These are phyloP conservation scores for Aldabrachelys gigantea DNA, from an alignment of 2,113 vertebrate species.

Conservation along the genomic window DNA sequence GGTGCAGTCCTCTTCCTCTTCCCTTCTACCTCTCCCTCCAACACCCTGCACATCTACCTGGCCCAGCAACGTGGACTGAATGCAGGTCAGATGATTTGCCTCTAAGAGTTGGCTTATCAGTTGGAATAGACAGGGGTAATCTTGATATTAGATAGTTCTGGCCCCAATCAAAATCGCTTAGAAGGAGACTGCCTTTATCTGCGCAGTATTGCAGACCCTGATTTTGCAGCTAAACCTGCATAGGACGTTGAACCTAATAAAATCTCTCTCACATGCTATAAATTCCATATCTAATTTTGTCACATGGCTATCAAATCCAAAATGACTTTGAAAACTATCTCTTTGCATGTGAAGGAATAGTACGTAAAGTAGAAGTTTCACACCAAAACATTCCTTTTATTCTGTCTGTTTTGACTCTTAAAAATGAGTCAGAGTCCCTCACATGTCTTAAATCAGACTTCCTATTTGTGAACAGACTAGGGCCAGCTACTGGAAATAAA, in stretches of 20 bases:
- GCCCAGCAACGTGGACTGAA: not conserved
- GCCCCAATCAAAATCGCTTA: not conserved
- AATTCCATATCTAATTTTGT: not conserved
- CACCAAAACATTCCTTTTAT: slow-evolving; percentile 49
- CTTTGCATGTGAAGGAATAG: not conserved
- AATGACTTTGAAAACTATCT: not conserved
- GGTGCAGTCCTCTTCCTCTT: not conserved
- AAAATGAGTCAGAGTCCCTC: slow-evolving; percentile 19
- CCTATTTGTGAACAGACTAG: slow-evolving; percentile 72
- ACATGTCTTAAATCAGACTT: slow-evolving; percentile 68
- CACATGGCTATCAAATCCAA: not conserved
- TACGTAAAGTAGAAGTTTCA: slow-evolving; percentile 37
- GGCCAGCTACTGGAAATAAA: slow-evolving; percentile 70
- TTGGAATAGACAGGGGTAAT: not conserved
- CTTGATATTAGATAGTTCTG: not conserved
- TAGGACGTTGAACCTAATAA: not conserved
- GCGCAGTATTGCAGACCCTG: not conserved
- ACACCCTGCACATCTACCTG: not conserved
- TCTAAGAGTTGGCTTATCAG: not conserved
- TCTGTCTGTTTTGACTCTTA: slow-evolving; percentile 47
- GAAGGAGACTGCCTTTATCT: not conserved
- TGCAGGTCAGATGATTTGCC: not conserved
- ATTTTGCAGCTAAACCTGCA: not conserved
- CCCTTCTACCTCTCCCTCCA: not conserved
- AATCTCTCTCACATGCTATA: not conserved